Percentiles rank a stretch among this genome's conserved stretches.
phyloP scores from a whole-genome alignment of 1,140 invertebrate species.

The Pinna nobilis region DNA sequence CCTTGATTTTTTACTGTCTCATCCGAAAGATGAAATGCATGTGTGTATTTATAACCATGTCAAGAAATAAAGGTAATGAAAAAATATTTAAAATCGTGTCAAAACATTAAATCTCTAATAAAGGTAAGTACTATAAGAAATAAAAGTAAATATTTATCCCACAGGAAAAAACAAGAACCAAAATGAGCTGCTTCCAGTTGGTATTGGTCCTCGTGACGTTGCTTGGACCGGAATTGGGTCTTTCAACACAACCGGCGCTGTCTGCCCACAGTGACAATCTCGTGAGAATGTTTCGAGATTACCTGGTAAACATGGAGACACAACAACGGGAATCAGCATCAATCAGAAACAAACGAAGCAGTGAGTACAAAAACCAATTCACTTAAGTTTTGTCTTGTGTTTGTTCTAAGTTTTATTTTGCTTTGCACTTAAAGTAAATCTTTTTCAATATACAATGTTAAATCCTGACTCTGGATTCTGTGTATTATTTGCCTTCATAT shows the following conservation, averaged over 20 bases:
- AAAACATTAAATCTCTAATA: no score
- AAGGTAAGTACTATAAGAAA: no score
- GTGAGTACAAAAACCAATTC: background rate
- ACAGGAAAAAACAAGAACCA: no score
- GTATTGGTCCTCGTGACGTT: background rate
- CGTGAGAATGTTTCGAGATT: background rate
- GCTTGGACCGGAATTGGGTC: background rate
- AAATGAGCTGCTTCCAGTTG: background rate
- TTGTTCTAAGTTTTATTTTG: background rate
- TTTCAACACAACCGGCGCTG: no score
- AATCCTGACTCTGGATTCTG: no score
- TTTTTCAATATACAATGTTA: background rate
- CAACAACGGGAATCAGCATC: background rate
- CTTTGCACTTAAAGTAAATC: background rate
- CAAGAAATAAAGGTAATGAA: no score
- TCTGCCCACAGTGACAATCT: constrained; percentile 9
- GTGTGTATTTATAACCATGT: no score
- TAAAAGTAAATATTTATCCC: no score
- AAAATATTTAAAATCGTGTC: no score
- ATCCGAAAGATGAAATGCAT: no score
- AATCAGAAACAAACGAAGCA: background rate
- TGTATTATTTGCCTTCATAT: no score
- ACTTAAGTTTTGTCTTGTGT: background rate
- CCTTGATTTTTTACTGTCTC: no score
- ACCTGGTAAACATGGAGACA: background rate